Percentiles rank a stretch among this genome's conserved stretches.
Conservation (phyloP, 2,888 invertebrate species). For the Phlogophora meticulosa region DNA sequence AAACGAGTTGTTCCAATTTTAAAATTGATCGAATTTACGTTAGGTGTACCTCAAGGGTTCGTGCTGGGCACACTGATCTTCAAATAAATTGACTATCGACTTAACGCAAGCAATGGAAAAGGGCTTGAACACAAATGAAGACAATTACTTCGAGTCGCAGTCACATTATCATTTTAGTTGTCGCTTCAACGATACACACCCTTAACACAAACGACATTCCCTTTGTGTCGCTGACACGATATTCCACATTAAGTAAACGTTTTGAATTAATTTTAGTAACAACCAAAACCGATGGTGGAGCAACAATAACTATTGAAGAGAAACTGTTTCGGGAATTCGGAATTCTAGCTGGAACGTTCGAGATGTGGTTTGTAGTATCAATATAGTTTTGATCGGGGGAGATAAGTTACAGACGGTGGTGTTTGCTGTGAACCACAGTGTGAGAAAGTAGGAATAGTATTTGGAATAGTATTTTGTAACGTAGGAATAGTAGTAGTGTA, state of each 20-base stretch:
- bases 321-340: slow-evolving; percentile 10
- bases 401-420: slow-evolving; percentile 1
- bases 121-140: slow-evolving; percentile 21
- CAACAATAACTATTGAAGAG: slow-evolving; percentile 28
- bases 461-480: too few species aligned
- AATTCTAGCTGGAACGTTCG: slow-evolving; percentile 8
- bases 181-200: slow-evolving; percentile 27
- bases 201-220: slow-evolving; percentile 31
- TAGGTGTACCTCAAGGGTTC: too few species aligned
- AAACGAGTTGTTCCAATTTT: too few species aligned
- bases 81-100: neutral
- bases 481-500: too few species aligned
- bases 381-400: slow-evolving; percentile 13
- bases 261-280: slow-evolving; percentile 60
- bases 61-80: too few species aligned
- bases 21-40: too few species aligned
- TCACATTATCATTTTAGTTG: slow-evolving; percentile 19
- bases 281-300: slow-evolving; percentile 34
- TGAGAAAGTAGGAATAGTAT: neutral
- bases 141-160: slow-evolving; percentile 20
- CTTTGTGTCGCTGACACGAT: slow-evolving; percentile 27
- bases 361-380: slow-evolving; percentile 24
- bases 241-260: slow-evolving; percentile 56
- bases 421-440: neutral
- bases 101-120: slow-evolving; percentile 10